Evolutionary conservation across 2,888 invertebrate genomes (phyloP).

Genomic region (Coremacera marginata): DNA sequence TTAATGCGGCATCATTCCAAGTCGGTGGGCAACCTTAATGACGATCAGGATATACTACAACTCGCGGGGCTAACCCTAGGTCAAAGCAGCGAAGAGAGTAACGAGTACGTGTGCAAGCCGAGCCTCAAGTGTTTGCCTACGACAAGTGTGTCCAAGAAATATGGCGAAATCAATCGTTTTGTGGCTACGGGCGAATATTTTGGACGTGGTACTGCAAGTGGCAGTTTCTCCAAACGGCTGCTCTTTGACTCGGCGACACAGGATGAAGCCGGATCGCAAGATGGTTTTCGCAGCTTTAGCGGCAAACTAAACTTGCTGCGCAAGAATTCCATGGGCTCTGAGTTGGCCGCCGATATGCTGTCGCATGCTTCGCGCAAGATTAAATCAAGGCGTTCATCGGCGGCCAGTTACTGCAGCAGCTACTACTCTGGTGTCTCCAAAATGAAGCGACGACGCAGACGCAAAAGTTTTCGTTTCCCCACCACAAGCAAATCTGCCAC

Average conservation of each 20-base stretch:
- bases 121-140: conserved; percentile 61
- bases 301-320: conserved; percentile 57
- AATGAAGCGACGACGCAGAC: conserved; percentile 61
- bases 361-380: conserved; percentile 59
- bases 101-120: conserved; percentile 65
- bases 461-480: conserved; percentile 60
- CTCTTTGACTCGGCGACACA: conserved; percentile 9
- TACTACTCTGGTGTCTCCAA: conserved; percentile 65
- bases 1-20: conserved; percentile 61
- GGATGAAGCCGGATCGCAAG: conserved; percentile 46
- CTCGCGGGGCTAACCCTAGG: conserved; percentile 74
- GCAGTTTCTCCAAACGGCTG: conserved; percentile 32
- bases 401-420: conserved; percentile 67
- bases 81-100: conserved; percentile 71
- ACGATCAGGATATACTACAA: conserved; percentile 74
- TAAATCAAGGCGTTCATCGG: conserved; percentile 67
- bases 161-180: conserved; percentile 69
- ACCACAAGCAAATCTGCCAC: conserved; percentile 57
- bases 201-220: conserved; percentile 50
- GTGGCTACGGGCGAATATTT: conserved; percentile 70
- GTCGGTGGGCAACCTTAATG: conserved; percentile 66
- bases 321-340: conserved; percentile 54
- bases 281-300: conserved; percentile 47
- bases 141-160: conserved; percentile 66
- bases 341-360: conserved; percentile 51